Base-by-base conservation (phyloP, 2,888 invertebrate genomes). In the Troglohyphantes excavatus region DNA sequence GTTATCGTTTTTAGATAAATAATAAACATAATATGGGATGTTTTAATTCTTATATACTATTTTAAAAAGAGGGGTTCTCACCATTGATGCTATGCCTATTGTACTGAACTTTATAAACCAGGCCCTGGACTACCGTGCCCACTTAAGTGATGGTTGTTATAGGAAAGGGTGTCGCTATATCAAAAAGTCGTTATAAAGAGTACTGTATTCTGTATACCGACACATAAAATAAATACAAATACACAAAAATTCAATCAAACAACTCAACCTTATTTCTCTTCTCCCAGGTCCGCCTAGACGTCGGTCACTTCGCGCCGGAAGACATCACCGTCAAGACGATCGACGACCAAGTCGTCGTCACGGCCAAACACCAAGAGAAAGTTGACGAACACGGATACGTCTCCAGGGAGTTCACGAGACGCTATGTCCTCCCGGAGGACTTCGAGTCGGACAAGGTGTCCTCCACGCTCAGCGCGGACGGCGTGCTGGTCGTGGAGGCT, bases 241-340 rank as follows among this genome's bases (percentile, higher is more conserved):
- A 33, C 3, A 33, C 3, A 33, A 33, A 33, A 33, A 33, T 33
- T 33, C 3, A 33, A 9, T 21, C 21, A 63, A 26, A 26, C 0
- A 65, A n/a, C n/a, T 65, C 17, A 65, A 65, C 26, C n/a, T 9
- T 9, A 33, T 5, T 27, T 61, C 46, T 0, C n/a, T 29, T 21
- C 13, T 90, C 82, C 9, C 76, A 91, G 78, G 91, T 92, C 11
- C 90, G 87, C 33, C 61, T 92, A 39, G 92, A 92, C 59, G 92
- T 92, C 13, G 90, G 91, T 0, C 92, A 92, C 68, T 92, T 92
- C 70, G 90, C 90, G 7, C 92, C 92, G 2, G 92, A 92, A 72
- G 92, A 92, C 82, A 90, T 92, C 61, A 87, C 90, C 6, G 92
- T 92, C n/a, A 92, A 92, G 76, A 91, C 91, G 0, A 83, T 92